phyloP scores from a whole-genome alignment of 2,797 vertebrate genomes.

The Florisuga fusca region DNA sequence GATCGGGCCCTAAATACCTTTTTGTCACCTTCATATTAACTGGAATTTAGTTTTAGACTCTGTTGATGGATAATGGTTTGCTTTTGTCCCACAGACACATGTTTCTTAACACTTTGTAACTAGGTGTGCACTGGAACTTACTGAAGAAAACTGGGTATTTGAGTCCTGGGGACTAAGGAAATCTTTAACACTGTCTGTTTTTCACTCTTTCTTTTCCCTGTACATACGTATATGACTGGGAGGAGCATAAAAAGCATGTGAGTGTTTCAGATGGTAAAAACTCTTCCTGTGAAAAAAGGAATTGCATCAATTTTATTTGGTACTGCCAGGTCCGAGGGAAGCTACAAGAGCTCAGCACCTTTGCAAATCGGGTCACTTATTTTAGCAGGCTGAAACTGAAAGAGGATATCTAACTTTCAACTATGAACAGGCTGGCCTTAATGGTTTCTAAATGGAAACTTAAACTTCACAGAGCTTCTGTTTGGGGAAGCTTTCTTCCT shows the following conservation, averaged over 20 bases:
- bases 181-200: background rate
- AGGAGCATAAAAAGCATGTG: background rate
- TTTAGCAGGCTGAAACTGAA: slow-evolving; percentile 48
- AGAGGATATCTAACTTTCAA: slow-evolving; percentile 63
- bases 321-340: background rate
- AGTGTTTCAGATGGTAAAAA: slow-evolving; percentile 22
- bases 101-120: background rate
- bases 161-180: background rate
- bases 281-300: background rate
- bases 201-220: background rate
- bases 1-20: background rate
- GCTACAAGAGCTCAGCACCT: slow-evolving; percentile 1
- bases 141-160: background rate
- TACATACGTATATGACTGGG: background rate
- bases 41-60: background rate
- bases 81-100: background rate
- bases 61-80: background rate
- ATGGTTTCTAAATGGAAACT: slow-evolving; percentile 58
- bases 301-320: slow-evolving; percentile 12
- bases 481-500: slow-evolving; percentile 36
- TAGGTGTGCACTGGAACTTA: background rate
- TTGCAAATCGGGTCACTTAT: slow-evolving; percentile 62
- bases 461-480: slow-evolving; percentile 27
- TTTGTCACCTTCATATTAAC: background rate
- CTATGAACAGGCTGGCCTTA: slow-evolving; percentile 41